Base-by-base conservation (phyloP, 2,797 vertebrate genomes). In the Petrocephalus sullivani region DNA sequence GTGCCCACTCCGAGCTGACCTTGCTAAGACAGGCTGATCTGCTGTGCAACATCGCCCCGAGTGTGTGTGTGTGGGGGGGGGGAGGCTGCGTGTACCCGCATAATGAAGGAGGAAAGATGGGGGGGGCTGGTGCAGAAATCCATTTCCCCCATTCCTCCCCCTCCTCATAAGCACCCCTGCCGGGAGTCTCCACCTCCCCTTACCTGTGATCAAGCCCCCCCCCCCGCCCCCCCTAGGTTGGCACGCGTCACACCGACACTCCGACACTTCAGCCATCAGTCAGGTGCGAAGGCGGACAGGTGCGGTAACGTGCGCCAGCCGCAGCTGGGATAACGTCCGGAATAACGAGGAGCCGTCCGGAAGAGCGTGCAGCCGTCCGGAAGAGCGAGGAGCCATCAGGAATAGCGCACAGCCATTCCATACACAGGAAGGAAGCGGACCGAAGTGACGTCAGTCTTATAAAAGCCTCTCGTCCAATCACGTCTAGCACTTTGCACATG, bases 1-100 rank as follows among this genome's bases (percentile, higher is more conserved):
- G 94, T 96, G 95, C 94, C 94, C 95, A 95, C 95, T 93, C 94
- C 94, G 93, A 94, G 93, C 92, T 94, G 94, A 96, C 96, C 95
- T 96, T 96, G 96, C 95, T 95, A 92, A 91, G 92, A 93, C 95
- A 92, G 94, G 94, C 93, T 94, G 92, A 94, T 94, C 92, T 95
- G 95, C 95, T 95, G 91, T 96, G 95, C 94, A 94, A 90, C 91
- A 91, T 92, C 92, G 93, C 90, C 93, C 93, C 88, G 84, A 81
- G 90, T 84, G 58, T 85, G 58, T 89, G 60, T 61, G 60, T 23
- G 90, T 64, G 71, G 90, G 91, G 90, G 93, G 92, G 91, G 92
- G 91, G 95, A 95, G 95, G 95, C 94, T 95, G 94, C 96, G 95
- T 94, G 95, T 95, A 95, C 95, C 95, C 95, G 96, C 95, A 96